A percentile compares a stretch with the other conserved stretches of the same genome.
These are phyloP conservation scores for Cryptomyrus ogoouensis DNA, from an alignment of 2,113 vertebrate species.

Conservation along the genomic window DNA sequence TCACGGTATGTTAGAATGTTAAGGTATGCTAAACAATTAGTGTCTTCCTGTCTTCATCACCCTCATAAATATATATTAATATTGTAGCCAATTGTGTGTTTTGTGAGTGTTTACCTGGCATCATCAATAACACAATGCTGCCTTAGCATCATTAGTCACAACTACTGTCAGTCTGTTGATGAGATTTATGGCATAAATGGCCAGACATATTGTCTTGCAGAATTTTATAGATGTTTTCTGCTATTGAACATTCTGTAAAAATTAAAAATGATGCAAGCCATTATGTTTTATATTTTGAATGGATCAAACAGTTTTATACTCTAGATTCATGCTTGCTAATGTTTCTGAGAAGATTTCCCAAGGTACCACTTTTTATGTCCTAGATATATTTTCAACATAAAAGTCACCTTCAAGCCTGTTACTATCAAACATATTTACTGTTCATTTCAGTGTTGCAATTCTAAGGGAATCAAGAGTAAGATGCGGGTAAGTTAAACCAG, in stretches of 20 bases:
- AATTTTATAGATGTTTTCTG: not conserved
- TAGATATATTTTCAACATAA: not conserved
- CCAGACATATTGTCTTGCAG: not conserved
- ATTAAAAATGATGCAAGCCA: not conserved
- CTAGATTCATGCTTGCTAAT: not conserved
- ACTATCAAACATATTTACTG: not conserved
- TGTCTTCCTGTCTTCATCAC: not conserved
- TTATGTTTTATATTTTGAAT: not conserved
- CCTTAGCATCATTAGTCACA: not conserved
- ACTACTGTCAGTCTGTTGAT: not conserved
- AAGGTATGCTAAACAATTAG: not conserved
- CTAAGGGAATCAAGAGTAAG: not conserved
- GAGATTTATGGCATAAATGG: not conserved
- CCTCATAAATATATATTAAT: not conserved
- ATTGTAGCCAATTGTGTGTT: not conserved
- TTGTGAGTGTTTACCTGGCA: not conserved
- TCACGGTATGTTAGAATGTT: not conserved
- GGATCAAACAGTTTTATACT: not conserved
- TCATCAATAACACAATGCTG: not conserved
- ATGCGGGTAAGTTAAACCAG: not conserved
- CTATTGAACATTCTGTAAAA: not conserved
- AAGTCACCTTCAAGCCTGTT: not conserved
- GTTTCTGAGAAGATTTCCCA: not conserved
- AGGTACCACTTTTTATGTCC: not conserved
- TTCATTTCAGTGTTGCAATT: not conserved